Evolutionary conservation across 1,140 invertebrate species (phyloP).

Genomic region (Hypothenemus hampei): DNA sequence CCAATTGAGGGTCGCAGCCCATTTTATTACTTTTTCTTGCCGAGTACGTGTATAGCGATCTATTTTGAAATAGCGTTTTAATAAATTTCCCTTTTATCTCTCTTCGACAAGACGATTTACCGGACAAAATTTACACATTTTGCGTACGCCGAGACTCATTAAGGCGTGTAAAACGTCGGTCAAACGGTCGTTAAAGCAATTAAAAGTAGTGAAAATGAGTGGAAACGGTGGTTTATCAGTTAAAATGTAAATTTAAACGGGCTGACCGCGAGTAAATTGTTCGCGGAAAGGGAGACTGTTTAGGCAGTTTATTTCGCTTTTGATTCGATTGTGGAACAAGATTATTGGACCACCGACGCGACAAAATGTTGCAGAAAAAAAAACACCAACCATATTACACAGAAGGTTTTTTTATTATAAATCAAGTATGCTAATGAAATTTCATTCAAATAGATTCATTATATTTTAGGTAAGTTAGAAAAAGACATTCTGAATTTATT

Average conservation of each 20-base stretch:
- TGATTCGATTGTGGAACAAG: constrained; percentile 11
- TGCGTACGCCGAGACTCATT: constrained; percentile 20
- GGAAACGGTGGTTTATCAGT: constrained; percentile 21
- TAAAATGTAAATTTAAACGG: constrained; percentile 23
- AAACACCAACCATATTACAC: too few relatives aligned
- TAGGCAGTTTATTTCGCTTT: constrained; percentile 21
- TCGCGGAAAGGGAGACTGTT: constrained; percentile 23
- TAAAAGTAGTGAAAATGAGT: constrained; percentile 23
- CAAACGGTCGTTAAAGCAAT: constrained; percentile 23
- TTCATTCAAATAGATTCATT: too few relatives aligned
- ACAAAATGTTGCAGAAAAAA: too few relatives aligned
- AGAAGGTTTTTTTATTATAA: too few relatives aligned
- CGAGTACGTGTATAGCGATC: too few relatives aligned
- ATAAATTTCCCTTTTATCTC: constrained; percentile 17
- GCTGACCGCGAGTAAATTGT: constrained; percentile 13
- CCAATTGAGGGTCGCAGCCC: too few relatives aligned
- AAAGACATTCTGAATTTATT: too few relatives aligned
- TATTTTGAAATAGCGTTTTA: too few relatives aligned
- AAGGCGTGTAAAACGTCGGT: constrained; percentile 18
- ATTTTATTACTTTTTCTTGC: too few relatives aligned
- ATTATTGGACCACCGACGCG: constrained; percentile 22
- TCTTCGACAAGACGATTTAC: too few relatives aligned
- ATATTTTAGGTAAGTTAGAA: too few relatives aligned
- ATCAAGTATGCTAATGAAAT: too few relatives aligned
- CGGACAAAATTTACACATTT: constrained; percentile 18